Conservation (phyloP, 2,797 vertebrate genomes). For the Vespertilio murinus region DNA sequence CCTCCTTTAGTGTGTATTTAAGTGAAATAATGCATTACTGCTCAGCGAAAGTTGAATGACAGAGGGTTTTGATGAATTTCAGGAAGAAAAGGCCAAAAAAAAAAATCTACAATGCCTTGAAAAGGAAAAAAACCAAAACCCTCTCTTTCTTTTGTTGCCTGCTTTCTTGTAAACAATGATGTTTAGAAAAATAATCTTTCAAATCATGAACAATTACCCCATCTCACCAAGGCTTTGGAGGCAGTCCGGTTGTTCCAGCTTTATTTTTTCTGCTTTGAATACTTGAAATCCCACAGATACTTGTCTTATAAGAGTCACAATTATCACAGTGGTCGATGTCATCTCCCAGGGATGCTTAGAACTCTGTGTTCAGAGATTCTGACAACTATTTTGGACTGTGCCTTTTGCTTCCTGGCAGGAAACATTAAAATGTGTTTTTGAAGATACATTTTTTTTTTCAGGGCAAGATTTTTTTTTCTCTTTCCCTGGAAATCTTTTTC, state of each 20-base stretch:
- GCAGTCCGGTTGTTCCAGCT: neutral
- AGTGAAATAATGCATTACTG: conserved; percentile 64
- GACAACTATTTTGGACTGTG: neutral
- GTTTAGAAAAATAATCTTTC: conserved; percentile 48
- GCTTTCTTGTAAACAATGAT: neutral
- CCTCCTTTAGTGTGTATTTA: conserved; percentile 36
- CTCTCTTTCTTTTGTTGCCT: neutral
- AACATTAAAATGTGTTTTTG: conserved; percentile 23
- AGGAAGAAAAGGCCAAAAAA: neutral
- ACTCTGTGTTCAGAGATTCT: neutral
- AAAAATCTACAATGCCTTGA: neutral
- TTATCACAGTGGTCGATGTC: neutral
- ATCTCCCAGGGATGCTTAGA: neutral
- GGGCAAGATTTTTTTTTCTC: neutral
- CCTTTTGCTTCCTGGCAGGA: conserved; percentile 20
- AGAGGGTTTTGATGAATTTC: conserved; percentile 3
- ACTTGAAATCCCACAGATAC: neutral
- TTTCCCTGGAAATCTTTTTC: neutral
- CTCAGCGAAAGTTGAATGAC: conserved; percentile 55
- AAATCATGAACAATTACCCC: neutral
- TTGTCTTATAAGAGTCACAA: conserved; percentile 19
- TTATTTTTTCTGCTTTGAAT: neutral
- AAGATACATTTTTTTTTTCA: conserved; percentile 38
- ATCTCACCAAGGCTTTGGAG: neutral
- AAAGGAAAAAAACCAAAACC: neutral